A percentile compares a stretch with the other conserved stretches of the same genome.
Evolutionary conservation across 64 coral and sea anemone species (phyloP).

Genomic region (Stylophora pistillata): DNA sequence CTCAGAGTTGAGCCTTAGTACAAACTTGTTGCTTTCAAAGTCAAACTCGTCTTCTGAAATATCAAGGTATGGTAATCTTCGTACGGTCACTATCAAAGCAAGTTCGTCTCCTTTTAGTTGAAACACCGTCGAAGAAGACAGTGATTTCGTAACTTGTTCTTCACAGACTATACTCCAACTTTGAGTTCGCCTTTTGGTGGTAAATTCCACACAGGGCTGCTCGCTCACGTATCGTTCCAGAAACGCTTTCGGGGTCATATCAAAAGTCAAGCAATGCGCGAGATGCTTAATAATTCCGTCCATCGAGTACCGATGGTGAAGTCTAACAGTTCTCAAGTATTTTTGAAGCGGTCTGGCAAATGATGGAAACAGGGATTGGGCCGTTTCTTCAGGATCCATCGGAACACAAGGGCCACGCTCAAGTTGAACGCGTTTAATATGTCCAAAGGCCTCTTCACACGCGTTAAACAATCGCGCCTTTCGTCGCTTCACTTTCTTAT

Average conservation of each 20-base stretch:
- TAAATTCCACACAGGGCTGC: slow-evolving; percentile 88
- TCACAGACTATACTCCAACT: slow-evolving; percentile 98
- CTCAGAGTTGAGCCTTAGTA: slow-evolving; percentile 90
- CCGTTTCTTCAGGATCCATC: slow-evolving; percentile 98
- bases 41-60: slow-evolving; percentile 94
- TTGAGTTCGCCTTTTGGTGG: slow-evolving; percentile 60
- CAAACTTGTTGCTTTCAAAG: slow-evolving; percentile 99
- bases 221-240: slow-evolving; percentile 94
- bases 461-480: slow-evolving; percentile 76
- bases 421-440: slow-evolving; percentile 87
- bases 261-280: slow-evolving; percentile 94
- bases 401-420: slow-evolving; percentile 95
- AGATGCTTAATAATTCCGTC: slow-evolving; percentile 98
- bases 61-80: slow-evolving; percentile 77
- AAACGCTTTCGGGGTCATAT: slow-evolving; percentile 98
- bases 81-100: slow-evolving; percentile 85
- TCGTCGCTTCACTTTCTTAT: slow-evolving; percentile 83
- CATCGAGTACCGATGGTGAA: slow-evolving; percentile 97
- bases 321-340: slow-evolving; percentile 93
- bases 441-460: slow-evolving; percentile 93
- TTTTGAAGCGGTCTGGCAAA: slow-evolving; percentile 97
- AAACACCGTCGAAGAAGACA: slow-evolving; percentile 93
- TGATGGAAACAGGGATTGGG: slow-evolving; percentile 96
- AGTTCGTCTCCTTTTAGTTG: slow-evolving; percentile 87
- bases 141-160: slow-evolving; percentile 87